Base-by-base conservation (phyloP, 1,140 invertebrate genomes). In the Chlorops oryzae region DNA sequence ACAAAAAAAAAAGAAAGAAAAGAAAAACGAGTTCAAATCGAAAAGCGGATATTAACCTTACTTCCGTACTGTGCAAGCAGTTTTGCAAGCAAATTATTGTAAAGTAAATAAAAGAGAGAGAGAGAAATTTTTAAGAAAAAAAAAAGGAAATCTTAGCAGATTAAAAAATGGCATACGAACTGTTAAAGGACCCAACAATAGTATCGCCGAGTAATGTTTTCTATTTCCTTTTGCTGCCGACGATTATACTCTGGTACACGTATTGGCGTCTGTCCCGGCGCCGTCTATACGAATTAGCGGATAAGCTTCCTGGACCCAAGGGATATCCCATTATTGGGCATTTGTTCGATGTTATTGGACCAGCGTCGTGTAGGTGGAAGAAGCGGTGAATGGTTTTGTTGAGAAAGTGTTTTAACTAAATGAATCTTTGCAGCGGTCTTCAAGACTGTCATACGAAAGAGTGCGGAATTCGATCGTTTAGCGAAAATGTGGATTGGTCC, bases 401-500 rank as follows among this genome's bases (percentile, higher is more conserved):
- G 10, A 44, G 10, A 3, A 32, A 15, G 18, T 24, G 3, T 49
- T 21, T 21, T 20, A 34, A 21, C 9, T 22, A 3, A 13, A 10
- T 23, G 25, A 34, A n/a, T 25, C 45, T 52, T 62, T 61, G 46
- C 72, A 87, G 84, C 80, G 22, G 84, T 86, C 39, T 87, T 87
- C 74, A 77, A 73, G 28, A 81, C 76, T 20, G 55, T 87, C 1
- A 76, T 81, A 32, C 52, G 66, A 10, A 80, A 74, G 55, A 80
- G 82, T 18, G 73, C 74, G 23, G 72, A 80, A 5, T 86, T 68
- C 50, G 77, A 79, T 27, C 73, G 77, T 22, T 74, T 85, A 0
- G 76, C 83, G 32, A 86, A 77, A 67, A 48, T 87, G 10, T 88
- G 86, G 86, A 78, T 86, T 48, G 86, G 85, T 3, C 84, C 85